phyloP scores from a whole-genome alignment of 2,113 vertebrate genomes.

The Vidua macroura region DNA sequence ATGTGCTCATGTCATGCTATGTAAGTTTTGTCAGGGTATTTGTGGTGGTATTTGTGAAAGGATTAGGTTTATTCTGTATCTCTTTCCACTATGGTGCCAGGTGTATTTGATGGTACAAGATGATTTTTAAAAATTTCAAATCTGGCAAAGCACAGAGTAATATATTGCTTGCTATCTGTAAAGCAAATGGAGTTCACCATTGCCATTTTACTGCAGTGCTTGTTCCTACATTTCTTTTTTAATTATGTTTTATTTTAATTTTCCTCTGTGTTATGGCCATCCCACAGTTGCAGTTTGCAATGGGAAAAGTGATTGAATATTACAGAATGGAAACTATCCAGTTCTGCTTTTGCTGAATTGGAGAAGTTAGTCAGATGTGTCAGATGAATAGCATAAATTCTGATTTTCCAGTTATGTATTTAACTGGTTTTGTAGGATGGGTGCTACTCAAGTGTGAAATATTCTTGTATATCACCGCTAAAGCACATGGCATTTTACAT shows the following conservation, averaged over 20 bases:
- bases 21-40: background rate
- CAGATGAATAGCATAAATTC: background rate
- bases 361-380: background rate
- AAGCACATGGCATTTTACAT: background rate
- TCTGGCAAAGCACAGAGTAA: background rate
- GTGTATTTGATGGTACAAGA: background rate
- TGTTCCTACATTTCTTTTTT: background rate
- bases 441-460: background rate
- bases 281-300: background rate
- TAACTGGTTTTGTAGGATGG: background rate
- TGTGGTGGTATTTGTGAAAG: background rate
- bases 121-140: background rate
- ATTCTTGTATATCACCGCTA: background rate
- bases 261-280: fast-evolving
- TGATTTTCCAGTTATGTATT: background rate
- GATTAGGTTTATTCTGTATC: background rate
- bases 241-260: background rate
- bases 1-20: background rate
- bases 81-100: background rate
- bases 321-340: background rate
- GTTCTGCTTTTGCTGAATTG: background rate
- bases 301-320: background rate
- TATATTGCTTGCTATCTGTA: background rate
- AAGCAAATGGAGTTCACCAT: background rate
- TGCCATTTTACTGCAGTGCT: background rate